Evolutionary conservation across 2,113 vertebrate genomes (phyloP), one percentile per base, ranked within the genome.

Genomic region (Neomonachus schauinslandi): DNA sequence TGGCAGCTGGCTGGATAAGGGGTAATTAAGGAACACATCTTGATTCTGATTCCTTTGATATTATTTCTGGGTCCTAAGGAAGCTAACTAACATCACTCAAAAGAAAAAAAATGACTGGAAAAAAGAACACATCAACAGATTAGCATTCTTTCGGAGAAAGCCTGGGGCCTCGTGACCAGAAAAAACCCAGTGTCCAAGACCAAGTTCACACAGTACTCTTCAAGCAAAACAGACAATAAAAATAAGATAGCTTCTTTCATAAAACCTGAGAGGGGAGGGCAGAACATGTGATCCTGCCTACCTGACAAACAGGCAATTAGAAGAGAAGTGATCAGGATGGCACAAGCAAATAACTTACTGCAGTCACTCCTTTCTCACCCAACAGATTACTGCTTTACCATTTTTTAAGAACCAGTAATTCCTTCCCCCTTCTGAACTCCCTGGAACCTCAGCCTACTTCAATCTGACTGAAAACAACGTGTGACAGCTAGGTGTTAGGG

Each of bases 371-470:
- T 83, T 94, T 92, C n/a, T 87, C 51, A 88, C 33, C 42, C 55
- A 79, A 69, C 6, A 55, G 61, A 89, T 57, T 39, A 55, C 10
- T 89, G 31, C 49, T 94, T 84, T 65, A 86, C 39, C 74, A 95
- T 49, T 72, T 96, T 96, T 95, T 93, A 93, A 88, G 21, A 95
- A 96, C 7, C n/a, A 88, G 9, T 24, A 57, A 91, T 74, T 74
- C 65, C 76, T 65, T 74, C 33, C 46, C 53, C 14, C 76, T 90
- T 89, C 18, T n/a, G 1, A 89, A 96, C 12, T 74, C 49, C n/a
- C 36, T 57, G 19, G 69, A 82, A 93, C 46, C 61, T 74, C 36
- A 53, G 36, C 36, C 42, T 91, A 90, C 14, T 79, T 94, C 67
- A 88, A 49, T 79, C 28, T 88, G 9, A 79, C 71, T 74, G 1